Percentiles rank a stretch among this genome's conserved stretches.
These are phyloP conservation scores for Decapterus maruadsi DNA, from an alignment of 2,797 vertebrate genomes.

Conservation along the genomic window DNA sequence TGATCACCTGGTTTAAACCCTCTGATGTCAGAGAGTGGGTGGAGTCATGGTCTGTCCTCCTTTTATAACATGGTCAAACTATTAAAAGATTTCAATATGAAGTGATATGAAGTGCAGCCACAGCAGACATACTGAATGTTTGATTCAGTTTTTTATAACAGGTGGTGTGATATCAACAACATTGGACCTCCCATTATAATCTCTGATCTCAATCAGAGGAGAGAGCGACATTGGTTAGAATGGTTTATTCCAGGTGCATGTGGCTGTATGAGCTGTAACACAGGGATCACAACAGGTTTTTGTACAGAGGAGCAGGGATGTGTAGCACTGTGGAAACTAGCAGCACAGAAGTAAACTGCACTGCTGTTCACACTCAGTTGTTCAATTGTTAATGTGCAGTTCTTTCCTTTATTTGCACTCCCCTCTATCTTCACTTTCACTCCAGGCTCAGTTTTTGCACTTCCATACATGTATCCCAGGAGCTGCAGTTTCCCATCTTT, in stretches of 20 bases:
- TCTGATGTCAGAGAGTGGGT: neutral
- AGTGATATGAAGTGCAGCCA: neutral
- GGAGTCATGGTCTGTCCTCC: neutral
- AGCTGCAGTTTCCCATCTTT: slow-evolving; percentile 33
- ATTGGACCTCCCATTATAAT: slow-evolving; percentile 32
- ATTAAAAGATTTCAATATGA: too few relatives aligned
- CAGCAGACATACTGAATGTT: neutral
- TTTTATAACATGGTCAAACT: neutral
- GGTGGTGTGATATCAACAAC: neutral
- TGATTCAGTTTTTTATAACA: neutral
- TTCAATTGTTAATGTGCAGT: neutral
- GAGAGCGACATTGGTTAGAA: neutral
- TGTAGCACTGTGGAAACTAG: slow-evolving; percentile 52
- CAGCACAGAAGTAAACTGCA: slow-evolving; percentile 69
- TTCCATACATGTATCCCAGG: slow-evolving; percentile 9
- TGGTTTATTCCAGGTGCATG: slow-evolving; percentile 13
- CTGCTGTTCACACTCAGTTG: slow-evolving; percentile 19
- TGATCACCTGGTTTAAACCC: neutral
- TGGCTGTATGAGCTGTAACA: neutral
- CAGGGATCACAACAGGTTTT: neutral
- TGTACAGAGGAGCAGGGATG: slow-evolving; percentile 16
- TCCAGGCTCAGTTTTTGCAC: neutral
- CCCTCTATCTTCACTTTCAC: neutral
- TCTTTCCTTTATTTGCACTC: neutral
- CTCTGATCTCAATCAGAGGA: neutral